A percentile compares a stretch with the other conserved stretches of the same genome.
phyloP scores from a whole-genome alignment of 2,113 vertebrate genomes.

The Otocyon megalotis region DNA sequence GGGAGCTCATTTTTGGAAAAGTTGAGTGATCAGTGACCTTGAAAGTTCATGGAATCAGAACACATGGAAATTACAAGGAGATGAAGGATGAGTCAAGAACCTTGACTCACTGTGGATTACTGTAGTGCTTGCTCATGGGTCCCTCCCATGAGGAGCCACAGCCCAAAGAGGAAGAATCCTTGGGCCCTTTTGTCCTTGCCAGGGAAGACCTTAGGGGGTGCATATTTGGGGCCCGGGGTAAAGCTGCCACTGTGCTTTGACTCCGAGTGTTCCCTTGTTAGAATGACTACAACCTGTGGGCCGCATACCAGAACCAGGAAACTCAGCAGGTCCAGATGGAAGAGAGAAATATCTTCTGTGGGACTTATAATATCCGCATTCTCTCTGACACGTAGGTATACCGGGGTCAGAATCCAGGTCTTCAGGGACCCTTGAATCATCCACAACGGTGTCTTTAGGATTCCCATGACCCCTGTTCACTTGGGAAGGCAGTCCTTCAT shows the following conservation, averaged over 20 bases:
- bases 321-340: conserved; percentile 89
- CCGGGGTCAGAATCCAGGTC: background rate
- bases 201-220: background rate
- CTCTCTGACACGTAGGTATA: conserved; percentile 89
- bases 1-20: conserved; percentile 18
- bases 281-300: conserved; percentile 80
- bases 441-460: background rate
- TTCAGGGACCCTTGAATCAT: background rate
- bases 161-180: background rate
- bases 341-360: conserved; percentile 95
- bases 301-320: conserved; percentile 85
- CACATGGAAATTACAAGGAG: background rate
- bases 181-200: background rate
- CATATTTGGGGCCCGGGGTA: background rate
- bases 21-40: background rate
- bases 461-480: background rate
- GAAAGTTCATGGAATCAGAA: background rate
- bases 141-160: background rate
- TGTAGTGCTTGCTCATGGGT: background rate
- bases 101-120: background rate
- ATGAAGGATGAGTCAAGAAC: background rate
- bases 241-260: background rate
- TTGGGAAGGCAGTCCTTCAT: background rate
- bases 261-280: conserved; percentile 28
- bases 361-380: conserved; percentile 87